phyloP scores from a whole-genome alignment of 2,888 invertebrate genomes.

The Agrochola litura region DNA sequence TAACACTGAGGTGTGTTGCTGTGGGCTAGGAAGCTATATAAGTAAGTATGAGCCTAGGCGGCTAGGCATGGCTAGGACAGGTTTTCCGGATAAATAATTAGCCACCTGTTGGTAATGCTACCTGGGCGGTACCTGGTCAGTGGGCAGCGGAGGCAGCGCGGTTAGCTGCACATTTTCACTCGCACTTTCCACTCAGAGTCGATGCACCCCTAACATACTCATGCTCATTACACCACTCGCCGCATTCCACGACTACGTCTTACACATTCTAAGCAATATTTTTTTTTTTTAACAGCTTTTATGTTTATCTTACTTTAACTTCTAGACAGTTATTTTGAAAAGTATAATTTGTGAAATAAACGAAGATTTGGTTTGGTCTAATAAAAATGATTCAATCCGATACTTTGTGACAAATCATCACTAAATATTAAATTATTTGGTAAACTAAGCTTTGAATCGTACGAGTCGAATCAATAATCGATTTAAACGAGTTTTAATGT shows the following conservation, averaged over 20 bases:
- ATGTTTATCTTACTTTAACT: neutral
- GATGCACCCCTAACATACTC: slow-evolving; percentile 62
- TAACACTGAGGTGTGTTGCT: slow-evolving; percentile 32
- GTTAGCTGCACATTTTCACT: slow-evolving; percentile 71
- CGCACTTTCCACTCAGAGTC: slow-evolving; percentile 66
- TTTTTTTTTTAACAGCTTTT: slow-evolving; percentile 7
- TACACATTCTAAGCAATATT: slow-evolving; percentile 20
- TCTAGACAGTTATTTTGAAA: neutral
- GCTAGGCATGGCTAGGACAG: slow-evolving; percentile 46
- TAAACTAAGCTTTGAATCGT: neutral
- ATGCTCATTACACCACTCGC: slow-evolving; percentile 39
- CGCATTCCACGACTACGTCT: slow-evolving; percentile 33
- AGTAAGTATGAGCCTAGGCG: slow-evolving; percentile 37
- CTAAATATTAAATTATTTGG: slow-evolving; percentile 1
- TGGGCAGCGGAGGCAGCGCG: slow-evolving; percentile 45
- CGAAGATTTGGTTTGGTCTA: neutral
- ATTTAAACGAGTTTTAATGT: slow-evolving; percentile 54
- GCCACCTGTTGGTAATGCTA: slow-evolving; percentile 65
- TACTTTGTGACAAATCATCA: neutral
- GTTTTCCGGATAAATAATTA: slow-evolving; percentile 76
- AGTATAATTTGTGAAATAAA: neutral
- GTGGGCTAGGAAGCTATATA: slow-evolving; percentile 39
- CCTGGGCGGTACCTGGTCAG: slow-evolving; percentile 34
- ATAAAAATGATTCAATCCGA: neutral
- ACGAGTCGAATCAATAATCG: slow-evolving; percentile 31